Base-by-base conservation (phyloP, 2,113 vertebrate genomes). In the Mungos mungo region DNA sequence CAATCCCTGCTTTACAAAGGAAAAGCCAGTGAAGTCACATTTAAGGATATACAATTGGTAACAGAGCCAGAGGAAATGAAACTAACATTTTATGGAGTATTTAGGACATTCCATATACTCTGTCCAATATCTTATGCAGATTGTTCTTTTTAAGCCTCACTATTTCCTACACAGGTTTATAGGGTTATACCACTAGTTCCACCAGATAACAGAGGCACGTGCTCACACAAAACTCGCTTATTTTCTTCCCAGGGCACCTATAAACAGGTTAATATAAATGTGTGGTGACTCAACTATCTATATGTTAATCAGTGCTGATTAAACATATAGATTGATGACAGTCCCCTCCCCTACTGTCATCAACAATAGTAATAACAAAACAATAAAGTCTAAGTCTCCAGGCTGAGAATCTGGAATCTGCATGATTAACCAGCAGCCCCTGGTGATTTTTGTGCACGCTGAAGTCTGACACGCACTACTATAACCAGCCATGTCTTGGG, bases 291-390 rank as follows among this genome's bases (percentile, higher is more conserved):
- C 12, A 45, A 4, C 35, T 31, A 27, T 45, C 54, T 66, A 11
- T 16, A 38, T 35, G 7, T 50, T 3, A 90, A 72, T 69, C 35
- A 65, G 1, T 72, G 16, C 5, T 33, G 9, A 72, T 7, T 52
- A 27, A 83, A 68, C 5, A 69, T 11, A 31, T 7, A 57, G 19
- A 57, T 71, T 14, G 14, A n/a, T 27, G 31, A 76, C 8, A 41
- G 3, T 5, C 10, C 54, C 19, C 2, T 13, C 16, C 33, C 23
- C 3, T 1, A 14, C 1, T 7, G 35, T 50, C 12, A 41, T 1
- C 6, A 54, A 12, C 15, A 45, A 5, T 4, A n/a, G 27, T 4
- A 50, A 47, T 5, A 90, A 15, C 13, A 54, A 52, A 80, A 41
- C 1, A 29, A 0, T 33, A 11, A 90, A 52, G 18, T 66, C 7